Evolutionary conservation across 2,888 invertebrate species (phyloP), one percentile per base, ranked within the genome.

Genomic region (Oligia strigilis): DNA sequence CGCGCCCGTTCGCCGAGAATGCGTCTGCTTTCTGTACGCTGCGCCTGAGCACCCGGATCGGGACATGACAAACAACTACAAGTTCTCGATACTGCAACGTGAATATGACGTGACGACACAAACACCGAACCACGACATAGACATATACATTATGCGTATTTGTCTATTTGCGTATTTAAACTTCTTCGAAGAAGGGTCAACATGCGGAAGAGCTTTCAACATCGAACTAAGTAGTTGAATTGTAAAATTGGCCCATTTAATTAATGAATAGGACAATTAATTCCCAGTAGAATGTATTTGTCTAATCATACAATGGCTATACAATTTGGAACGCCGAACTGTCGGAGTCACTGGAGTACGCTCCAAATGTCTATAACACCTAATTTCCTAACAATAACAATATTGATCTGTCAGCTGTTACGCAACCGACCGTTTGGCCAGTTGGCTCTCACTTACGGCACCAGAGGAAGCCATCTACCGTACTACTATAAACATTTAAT

Each of bases 1-100:
- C 92, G 92, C 91, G 91, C 89, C 88, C 82, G 80, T 90, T 86
- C 87, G 90, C 88, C 88, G 90, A 92, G 93, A 92, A 94, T 93
- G 94, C 93, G 94, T 93, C 94, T 95, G 94, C 92, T 94, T 92
- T 93, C 91, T 94, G 94, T 93, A 92, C 84, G 90, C 87, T 92
- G 93, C 90, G 91, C 91, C 89, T 88, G 92, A 90, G 90, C 93
- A 93, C 91, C 93, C 92, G 92, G 87, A 87, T 89, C 90, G 90
- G 88, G 89, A 91, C 91, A 92, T 90, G 92, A 90, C 92, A 92
- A 91, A 92, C 92, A 90, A 92, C 92, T 92, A 92, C 92, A 92
- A 88, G 88, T 90, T 91, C 89, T 87, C 83, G 80, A 89, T 88
- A 87, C 82, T 86, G 81, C 87, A 74, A 78, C 58, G 81, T 84